These are phyloP conservation scores for Acleris laterana DNA, from an alignment of 2,888 invertebrate species.

Conservation along the genomic window DNA sequence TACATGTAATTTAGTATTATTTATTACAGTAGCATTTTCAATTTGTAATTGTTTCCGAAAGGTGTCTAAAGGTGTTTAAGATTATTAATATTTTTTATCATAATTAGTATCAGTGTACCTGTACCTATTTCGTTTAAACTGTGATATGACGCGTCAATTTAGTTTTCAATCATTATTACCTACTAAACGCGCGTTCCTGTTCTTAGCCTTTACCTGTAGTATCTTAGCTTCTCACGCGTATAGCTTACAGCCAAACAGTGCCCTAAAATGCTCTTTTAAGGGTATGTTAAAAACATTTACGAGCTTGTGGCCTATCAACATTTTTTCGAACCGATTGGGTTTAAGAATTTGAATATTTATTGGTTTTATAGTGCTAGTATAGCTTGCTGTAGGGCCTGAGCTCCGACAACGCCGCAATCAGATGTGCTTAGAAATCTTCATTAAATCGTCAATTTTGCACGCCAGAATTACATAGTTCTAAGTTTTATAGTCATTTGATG, in stretches of 20 bases:
- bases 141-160: no score
- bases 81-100: no score
- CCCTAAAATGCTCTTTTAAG: constrained; percentile 13
- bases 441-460: constrained; percentile 7
- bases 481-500: not conserved
- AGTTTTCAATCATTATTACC: no score
- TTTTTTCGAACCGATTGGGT: constrained; percentile 49
- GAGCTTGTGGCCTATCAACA: constrained; percentile 42
- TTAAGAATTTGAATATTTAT: constrained; percentile 65
- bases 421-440: constrained; percentile 15
- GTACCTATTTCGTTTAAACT: no score
- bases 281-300: constrained; percentile 43
- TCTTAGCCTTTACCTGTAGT: not conserved
- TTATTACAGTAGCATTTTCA: no score
- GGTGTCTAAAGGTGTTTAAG: no score
- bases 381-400: constrained; percentile 2
- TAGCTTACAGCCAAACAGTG: constrained; percentile 22
- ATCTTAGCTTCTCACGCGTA: constrained; percentile 3
- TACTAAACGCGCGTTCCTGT: not conserved
- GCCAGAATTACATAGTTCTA: not conserved
- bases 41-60: no score
- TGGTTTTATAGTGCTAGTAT: constrained; percentile 53
- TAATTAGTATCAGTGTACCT: no score
- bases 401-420: constrained; percentile 2
- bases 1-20: no score